These are phyloP conservation scores for Dryobates pubescens DNA, from an alignment of 2,797 vertebrate species.

Conservation along the genomic window DNA sequence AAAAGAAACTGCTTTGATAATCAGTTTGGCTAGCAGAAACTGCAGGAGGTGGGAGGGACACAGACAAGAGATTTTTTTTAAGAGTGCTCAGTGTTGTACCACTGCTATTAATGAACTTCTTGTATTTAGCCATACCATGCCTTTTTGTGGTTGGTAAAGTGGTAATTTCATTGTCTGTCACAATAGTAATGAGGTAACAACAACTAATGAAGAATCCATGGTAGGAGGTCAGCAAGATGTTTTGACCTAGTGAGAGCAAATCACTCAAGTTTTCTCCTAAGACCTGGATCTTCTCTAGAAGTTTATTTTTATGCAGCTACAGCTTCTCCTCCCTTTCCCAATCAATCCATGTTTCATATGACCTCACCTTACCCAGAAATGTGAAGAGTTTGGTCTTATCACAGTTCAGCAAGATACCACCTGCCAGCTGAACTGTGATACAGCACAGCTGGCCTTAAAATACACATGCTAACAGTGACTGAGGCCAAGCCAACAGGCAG, in stretches of 20 bases:
- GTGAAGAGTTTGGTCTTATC: slow-evolving; percentile 44
- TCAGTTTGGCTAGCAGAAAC: not conserved
- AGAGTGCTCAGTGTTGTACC: not conserved
- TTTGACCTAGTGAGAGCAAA: not conserved
- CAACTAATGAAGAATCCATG: not conserved
- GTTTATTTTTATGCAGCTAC: not conserved
- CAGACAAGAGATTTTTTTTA: not conserved
- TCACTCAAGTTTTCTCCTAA: not conserved
- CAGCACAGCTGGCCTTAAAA: slow-evolving; percentile 34
- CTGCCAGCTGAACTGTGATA: slow-evolving; percentile 48
- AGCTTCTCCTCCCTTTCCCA: not conserved
- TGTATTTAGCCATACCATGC: not conserved
- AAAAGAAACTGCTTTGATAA: not conserved
- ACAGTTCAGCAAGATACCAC: slow-evolving; percentile 19
- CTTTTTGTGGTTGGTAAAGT: not conserved
- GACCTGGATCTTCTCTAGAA: not conserved
- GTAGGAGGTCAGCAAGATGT: not conserved
- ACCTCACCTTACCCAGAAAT: slow-evolving; percentile 31
- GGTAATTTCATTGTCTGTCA: not conserved
- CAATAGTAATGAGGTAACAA: not conserved
- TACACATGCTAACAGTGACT: not conserved
- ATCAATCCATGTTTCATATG: not conserved
- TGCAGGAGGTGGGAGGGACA: not conserved
- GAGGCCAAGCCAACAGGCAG: not conserved
- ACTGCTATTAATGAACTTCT: not conserved